phyloP scores from a whole-genome alignment of 1,140 invertebrate species.

The Papilio glaucus region DNA sequence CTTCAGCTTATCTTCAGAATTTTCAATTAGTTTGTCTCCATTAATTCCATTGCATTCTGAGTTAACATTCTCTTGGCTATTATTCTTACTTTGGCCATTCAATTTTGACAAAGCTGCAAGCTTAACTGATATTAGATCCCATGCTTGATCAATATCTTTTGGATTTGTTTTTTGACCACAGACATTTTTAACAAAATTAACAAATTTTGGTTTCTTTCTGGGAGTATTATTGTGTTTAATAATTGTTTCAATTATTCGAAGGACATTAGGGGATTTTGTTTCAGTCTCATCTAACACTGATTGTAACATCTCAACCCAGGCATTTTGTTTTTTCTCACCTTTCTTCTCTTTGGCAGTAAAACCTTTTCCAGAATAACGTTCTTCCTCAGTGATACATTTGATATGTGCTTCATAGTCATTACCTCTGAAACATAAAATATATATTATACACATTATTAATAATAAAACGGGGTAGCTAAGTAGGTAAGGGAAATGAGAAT shows the following conservation, averaged over 20 bases:
- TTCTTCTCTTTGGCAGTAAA: constrained; percentile 93
- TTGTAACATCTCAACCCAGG: constrained; percentile 93
- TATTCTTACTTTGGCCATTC: constrained; percentile 57
- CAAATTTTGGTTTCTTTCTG: constrained; percentile 95
- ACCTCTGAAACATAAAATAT: constrained; percentile 85
- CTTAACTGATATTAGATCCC: constrained; percentile 88
- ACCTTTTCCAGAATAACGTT: constrained; percentile 94
- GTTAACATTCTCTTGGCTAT: constrained; percentile 47
- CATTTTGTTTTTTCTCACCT: constrained; percentile 94
- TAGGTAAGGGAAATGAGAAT: no score
- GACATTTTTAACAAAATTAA: constrained; percentile 89
- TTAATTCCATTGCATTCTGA: constrained; percentile 49
- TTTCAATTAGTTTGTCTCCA: constrained; percentile 39
- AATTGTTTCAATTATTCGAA: constrained; percentile 88
- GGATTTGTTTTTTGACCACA: constrained; percentile 84
- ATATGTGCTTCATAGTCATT: constrained; percentile 92
- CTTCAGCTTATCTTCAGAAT: constrained; percentile 36
- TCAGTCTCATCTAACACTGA: constrained; percentile 87
- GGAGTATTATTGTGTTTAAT: constrained; percentile 93
- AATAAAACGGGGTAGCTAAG: no score
- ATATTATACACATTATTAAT: no score
- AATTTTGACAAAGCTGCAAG: constrained; percentile 83
- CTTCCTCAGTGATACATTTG: constrained; percentile 96
- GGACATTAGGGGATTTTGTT: constrained; percentile 83
- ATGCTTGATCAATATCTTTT: constrained; percentile 86